Evolutionary conservation across 2,797 vertebrate species (phyloP).

Genomic region (Acipenser transmontanus): DNA sequence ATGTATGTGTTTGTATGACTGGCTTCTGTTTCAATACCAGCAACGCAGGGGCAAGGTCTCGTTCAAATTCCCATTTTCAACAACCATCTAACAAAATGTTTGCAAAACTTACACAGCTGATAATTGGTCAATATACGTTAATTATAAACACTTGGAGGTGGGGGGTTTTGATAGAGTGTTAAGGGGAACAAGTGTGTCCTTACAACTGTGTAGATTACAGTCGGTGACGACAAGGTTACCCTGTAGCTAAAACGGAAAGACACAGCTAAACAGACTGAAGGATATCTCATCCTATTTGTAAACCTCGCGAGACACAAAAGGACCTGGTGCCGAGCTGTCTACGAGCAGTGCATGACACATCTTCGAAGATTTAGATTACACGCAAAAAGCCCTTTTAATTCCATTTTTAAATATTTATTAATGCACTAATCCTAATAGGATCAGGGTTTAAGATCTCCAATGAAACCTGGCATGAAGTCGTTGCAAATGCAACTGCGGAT

Average conservation of each 20-base stretch:
- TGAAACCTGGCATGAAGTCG: too few species aligned
- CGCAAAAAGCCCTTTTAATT: constrained; percentile 34
- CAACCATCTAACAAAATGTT: too few species aligned
- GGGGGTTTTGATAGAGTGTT: too few species aligned
- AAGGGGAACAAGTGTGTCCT: constrained; percentile 28
- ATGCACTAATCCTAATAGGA: constrained; percentile 23
- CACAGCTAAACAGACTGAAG: constrained; percentile 19
- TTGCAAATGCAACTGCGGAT: too few species aligned
- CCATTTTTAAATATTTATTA: constrained; percentile 58
- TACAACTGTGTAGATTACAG: constrained; percentile 15
- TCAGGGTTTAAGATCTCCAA: too few species aligned
- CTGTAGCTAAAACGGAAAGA: constrained; percentile 19
- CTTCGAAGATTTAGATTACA: constrained; percentile 25
- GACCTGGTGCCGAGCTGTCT: constrained; percentile 46
- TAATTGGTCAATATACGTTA: too few species aligned
- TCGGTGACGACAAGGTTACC: constrained; percentile 30
- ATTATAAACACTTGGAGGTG: too few species aligned
- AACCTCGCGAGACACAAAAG: constrained; percentile 44
- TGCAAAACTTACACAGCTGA: too few species aligned
- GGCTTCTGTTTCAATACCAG: too few species aligned
- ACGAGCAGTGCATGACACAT: constrained; percentile 24
- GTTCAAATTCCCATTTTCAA: too few species aligned
- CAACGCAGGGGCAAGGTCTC: too few species aligned
- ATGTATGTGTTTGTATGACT: too few species aligned
- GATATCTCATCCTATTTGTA: constrained; percentile 33